phyloP scores from a whole-genome alignment of 2,113 vertebrate species.

The Ceyx cyanopectus region DNA sequence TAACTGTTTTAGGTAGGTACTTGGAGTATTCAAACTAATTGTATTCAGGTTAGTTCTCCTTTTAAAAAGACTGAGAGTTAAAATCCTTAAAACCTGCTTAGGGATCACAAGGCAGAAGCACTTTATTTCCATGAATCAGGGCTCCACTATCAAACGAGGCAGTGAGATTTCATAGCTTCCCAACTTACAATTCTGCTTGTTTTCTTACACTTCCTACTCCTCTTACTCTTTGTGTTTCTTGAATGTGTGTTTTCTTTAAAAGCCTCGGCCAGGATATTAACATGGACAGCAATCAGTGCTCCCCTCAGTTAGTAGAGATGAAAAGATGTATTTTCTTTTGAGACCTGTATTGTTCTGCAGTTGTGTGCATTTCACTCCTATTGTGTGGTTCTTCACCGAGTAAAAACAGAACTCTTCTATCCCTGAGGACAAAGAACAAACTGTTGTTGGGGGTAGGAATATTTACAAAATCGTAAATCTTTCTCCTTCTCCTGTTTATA shows the following conservation, averaged over 20 bases:
- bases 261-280: not conserved
- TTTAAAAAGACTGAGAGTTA: not conserved
- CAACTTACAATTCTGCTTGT: not conserved
- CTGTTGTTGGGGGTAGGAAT: not conserved
- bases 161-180: not conserved
- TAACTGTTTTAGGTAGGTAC: not conserved
- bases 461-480: not conserved
- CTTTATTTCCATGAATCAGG: not conserved
- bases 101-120: not conserved
- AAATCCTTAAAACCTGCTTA: not conserved
- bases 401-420: slow-evolving; percentile 41
- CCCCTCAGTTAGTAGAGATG: not conserved
- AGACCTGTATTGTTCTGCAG: not conserved
- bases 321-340: not conserved
- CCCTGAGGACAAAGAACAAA: slow-evolving; percentile 24
- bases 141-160: not conserved
- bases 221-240: not conserved
- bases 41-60: not conserved
- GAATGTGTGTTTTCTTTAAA: not conserved
- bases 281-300: not conserved
- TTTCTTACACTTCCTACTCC: not conserved
- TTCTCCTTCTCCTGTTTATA: not conserved
- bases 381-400: not conserved
- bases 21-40: not conserved
- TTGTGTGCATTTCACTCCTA: slow-evolving; percentile 7